Evolutionary conservation across 2,113 vertebrate genomes (phyloP), one percentile per base, ranked within the genome.

Genomic region (Micronisus gabar): DNA sequence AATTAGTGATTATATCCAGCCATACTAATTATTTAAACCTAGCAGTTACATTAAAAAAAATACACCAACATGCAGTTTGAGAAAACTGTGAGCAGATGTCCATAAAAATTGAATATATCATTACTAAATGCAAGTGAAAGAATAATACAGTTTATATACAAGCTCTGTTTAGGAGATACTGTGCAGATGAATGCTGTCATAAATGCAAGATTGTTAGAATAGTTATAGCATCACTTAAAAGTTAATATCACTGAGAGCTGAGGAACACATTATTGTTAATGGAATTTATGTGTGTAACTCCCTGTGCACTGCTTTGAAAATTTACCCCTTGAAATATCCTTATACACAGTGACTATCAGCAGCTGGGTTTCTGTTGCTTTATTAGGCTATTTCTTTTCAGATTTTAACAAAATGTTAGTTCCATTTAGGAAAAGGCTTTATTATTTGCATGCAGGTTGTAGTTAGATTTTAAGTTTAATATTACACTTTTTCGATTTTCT

Each of bases 11-110:
- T 97, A 93, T 97, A 96, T 95, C 70, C 93, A 96, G 93, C 81
- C 94, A 96, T 90, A 91, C 94, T 96, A 97, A 97, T 97, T 97
- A 97, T 97, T 97, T 98, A 97, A 98, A 97, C 93, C 70, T 97
- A 89, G 65, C 71, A 96, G 86, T 97, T 97, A 93, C 70, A 93
- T 93, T 96, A 94, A 95, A 96, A 95, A 95, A 86, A 89, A 74
- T 89, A 94, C 38, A 95, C 86, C 70, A 96, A 88, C 85, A 79
- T 22, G 58, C 89, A 91, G 90, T 93, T 92, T 96, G 63, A 90
- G 61, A 36, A 21, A 70, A 93, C 48, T 91, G 71, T 93, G 94
- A 97, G 68, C 95, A 97, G 91, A 93, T 94, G 68, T 83, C 92
- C 97, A 48, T 97, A 97, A 97, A 96, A 97, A 94, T 72, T 78